These are phyloP conservation scores for Syngnathus typhle DNA, from an alignment of 2,113 vertebrate species.

Conservation along the genomic window DNA sequence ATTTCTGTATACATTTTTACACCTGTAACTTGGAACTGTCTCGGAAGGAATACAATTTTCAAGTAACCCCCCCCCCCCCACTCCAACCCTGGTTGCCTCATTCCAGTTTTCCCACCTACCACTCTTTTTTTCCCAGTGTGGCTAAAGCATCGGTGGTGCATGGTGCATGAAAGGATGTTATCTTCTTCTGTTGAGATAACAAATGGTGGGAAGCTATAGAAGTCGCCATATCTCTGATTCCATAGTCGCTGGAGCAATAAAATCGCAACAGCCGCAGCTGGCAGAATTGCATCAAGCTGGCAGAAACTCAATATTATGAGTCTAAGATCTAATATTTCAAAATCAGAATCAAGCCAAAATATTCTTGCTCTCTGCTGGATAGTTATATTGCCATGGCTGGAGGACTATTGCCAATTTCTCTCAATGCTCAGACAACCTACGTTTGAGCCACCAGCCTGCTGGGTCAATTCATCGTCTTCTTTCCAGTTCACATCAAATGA, in stretches of 20 bases:
- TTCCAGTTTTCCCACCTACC: too few species aligned
- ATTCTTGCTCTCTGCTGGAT: conserved; percentile 6
- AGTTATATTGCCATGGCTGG: conserved; percentile 14
- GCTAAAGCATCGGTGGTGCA: background rate
- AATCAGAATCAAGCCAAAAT: conserved; percentile 7
- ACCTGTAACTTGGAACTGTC: too few species aligned
- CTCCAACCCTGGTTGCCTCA: too few species aligned
- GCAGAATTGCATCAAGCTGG: background rate
- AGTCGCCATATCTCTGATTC: background rate
- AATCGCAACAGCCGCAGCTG: background rate
- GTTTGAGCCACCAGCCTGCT: conserved; percentile 13
- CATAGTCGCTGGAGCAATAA: background rate
- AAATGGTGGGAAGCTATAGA: background rate
- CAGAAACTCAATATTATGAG: background rate
- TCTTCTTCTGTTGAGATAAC: background rate
- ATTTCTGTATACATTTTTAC: too few species aligned
- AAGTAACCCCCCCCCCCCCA: too few species aligned
- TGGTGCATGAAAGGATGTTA: background rate
- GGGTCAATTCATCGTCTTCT: background rate
- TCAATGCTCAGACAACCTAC: conserved; percentile 9
- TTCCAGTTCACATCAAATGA: conserved; percentile 28
- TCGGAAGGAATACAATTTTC: too few species aligned
- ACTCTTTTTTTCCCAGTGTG: background rate
- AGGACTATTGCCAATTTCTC: conserved; percentile 22
- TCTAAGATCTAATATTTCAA: background rate